Evolutionary conservation across 2,797 vertebrate species (phyloP).

Genomic region (Ctenochaetus hawaiiensis): DNA sequence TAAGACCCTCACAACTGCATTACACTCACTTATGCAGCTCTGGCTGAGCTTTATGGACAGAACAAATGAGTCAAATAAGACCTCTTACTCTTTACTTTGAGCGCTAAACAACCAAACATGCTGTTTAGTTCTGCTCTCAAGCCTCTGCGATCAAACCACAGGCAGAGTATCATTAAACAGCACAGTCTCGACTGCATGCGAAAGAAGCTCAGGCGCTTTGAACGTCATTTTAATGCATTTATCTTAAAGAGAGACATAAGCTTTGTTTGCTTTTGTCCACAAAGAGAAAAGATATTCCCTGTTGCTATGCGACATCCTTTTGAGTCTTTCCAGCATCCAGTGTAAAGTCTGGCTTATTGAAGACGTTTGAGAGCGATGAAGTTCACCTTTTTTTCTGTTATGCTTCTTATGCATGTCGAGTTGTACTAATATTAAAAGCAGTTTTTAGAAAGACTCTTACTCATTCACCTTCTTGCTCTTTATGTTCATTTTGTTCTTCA

Average conservation of each 20-base stretch:
- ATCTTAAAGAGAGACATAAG: constrained; percentile 11
- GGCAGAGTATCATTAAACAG: neutral
- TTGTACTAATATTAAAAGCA: neutral
- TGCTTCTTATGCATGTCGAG: neutral
- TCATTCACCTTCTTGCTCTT: constrained; percentile 4
- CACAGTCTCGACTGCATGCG: neutral
- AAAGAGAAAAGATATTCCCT: constrained; percentile 18
- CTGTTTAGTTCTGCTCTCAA: neutral
- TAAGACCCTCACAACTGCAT: neutral
- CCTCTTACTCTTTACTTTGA: neutral
- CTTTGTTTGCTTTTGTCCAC: constrained; percentile 16
- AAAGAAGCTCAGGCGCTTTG: neutral
- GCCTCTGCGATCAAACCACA: neutral
- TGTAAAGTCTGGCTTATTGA: constrained; percentile 7
- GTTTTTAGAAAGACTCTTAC: constrained; percentile 9
- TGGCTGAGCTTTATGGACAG: constrained; percentile 1
- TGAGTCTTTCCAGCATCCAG: constrained; percentile 24
- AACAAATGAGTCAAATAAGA: neutral
- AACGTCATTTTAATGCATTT: constrained; percentile 17
- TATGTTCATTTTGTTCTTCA: constrained; percentile 19
- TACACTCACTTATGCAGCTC: neutral
- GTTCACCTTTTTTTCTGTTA: constrained; percentile 4
- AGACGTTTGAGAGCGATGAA: constrained; percentile 30
- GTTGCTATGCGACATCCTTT: constrained; percentile 57
- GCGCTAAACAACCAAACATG: neutral